Percentiles rank a stretch among this genome's conserved stretches.
Evolutionary conservation across 2,797 vertebrate species (phyloP).

Genomic region (Crenuchus spilurus): DNA sequence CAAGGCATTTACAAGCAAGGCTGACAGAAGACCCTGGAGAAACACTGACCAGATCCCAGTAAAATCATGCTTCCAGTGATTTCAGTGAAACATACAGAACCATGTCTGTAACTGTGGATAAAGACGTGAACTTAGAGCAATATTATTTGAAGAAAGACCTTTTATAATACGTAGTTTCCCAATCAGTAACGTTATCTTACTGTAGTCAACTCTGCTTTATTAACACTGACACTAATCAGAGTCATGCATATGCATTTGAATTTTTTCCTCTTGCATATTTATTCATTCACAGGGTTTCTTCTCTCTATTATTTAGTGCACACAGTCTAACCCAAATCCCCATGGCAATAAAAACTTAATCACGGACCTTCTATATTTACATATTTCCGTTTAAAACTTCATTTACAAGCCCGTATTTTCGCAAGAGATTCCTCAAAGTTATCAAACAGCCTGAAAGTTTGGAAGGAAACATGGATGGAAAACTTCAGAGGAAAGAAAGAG

Average conservation of each 20-base stretch:
- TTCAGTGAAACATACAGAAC: neutral
- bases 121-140: neutral
- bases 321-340: conserved; percentile 8
- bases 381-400: conserved; percentile 25
- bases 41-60: neutral
- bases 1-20: no score
- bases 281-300: conserved; percentile 27
- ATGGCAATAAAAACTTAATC: conserved; percentile 38
- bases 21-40: no score
- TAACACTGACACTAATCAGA: conserved; percentile 30
- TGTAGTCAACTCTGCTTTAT: neutral
- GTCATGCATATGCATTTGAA: conserved; percentile 5
- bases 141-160: neutral
- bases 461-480: conserved; percentile 9
- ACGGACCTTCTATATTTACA: conserved; percentile 25
- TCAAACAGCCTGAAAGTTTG: neutral
- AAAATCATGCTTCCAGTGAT: neutral
- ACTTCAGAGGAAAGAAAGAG: conserved; percentile 4
- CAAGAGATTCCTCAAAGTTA: conserved; percentile 33
- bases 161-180: conserved; percentile 8
- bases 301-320: conserved; percentile 39
- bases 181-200: neutral
- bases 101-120: neutral
- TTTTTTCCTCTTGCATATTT: conserved; percentile 35
- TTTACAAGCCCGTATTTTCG: conserved; percentile 23